phyloP scores from a whole-genome alignment of 2,888 invertebrate species.

The Trachelus stipa region DNA sequence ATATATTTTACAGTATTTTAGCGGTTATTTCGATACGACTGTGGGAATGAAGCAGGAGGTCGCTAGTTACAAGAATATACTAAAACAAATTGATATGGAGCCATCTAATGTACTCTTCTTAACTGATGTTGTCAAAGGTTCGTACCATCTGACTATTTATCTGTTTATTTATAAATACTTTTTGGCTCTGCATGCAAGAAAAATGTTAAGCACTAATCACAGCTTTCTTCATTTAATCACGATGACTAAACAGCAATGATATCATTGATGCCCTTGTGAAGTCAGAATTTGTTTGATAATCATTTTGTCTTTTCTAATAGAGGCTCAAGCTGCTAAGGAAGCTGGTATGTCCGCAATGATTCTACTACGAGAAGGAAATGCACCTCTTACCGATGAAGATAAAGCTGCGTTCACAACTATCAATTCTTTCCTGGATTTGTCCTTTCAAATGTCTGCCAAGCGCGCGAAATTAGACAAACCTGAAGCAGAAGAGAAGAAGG shows the following conservation, averaged over 20 bases:
- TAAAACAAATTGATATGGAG: slow-evolving; percentile 73
- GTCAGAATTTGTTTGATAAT: not conserved
- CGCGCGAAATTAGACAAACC: slow-evolving; percentile 56
- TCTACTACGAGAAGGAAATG: slow-evolving; percentile 84
- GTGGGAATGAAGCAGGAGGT: slow-evolving; percentile 84
- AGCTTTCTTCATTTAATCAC: not conserved
- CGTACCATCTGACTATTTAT: slow-evolving; percentile 16
- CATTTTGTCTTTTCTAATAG: slow-evolving; percentile 67
- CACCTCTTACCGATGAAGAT: slow-evolving; percentile 74
- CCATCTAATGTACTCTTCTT: slow-evolving; percentile 83
- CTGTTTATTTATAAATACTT: not conserved
- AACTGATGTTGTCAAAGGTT: slow-evolving; percentile 87
- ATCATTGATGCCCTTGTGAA: not conserved
- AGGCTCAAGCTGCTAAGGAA: slow-evolving; percentile 83
- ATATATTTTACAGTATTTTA: slow-evolving; percentile 69
- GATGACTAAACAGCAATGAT: not conserved
- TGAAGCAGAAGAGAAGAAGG: slow-evolving; percentile 26
- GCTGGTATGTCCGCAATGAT: slow-evolving; percentile 80
- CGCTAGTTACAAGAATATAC: slow-evolving; percentile 83
- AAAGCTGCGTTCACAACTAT: slow-evolving; percentile 70
- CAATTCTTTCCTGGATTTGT: slow-evolving; percentile 73
- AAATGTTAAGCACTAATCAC: not conserved
- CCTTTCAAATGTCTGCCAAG: slow-evolving; percentile 56
- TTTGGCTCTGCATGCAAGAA: not conserved
- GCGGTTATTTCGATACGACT: slow-evolving; percentile 88